A percentile compares a stretch with the other conserved stretches of the same genome.
phyloP scores from a whole-genome alignment of 2,113 vertebrate species.

The Ceratotherium simum region DNA sequence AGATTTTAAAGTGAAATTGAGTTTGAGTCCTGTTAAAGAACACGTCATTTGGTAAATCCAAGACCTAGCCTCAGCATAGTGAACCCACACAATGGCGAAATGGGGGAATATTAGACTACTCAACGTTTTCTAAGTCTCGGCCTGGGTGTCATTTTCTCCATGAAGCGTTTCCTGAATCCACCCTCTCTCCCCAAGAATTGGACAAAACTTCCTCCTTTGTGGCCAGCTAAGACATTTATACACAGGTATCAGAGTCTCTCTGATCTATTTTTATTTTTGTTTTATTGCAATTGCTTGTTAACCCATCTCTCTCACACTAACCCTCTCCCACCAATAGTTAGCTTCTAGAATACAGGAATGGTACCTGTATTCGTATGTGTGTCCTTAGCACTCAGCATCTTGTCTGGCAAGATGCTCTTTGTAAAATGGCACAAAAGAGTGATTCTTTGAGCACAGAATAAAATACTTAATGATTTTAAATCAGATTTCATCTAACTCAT shows the following conservation, averaged over 20 bases:
- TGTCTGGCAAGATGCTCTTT: background rate
- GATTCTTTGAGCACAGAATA: background rate
- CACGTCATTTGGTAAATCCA: background rate
- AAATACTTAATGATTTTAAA: slow-evolving; percentile 35
- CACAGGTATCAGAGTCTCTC: background rate
- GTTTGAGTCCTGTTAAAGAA: background rate
- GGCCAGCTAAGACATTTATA: background rate
- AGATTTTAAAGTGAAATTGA: slow-evolving; percentile 51
- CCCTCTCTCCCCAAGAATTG: background rate
- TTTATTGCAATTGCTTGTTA: background rate
- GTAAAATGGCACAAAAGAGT: background rate
- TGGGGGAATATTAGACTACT: background rate
- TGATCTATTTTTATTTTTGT: background rate
- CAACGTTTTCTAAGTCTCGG: background rate
- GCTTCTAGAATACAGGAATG: background rate
- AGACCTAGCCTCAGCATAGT: background rate
- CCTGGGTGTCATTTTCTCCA: background rate
- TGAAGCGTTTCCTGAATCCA: background rate
- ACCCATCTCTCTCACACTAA: background rate
- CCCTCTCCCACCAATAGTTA: background rate
- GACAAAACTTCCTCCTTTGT: background rate
- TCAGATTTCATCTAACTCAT: background rate
- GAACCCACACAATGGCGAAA: background rate
- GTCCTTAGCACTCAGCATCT: background rate
- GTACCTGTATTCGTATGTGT: too few species aligned